Percentiles rank a stretch among this genome's conserved stretches.
These are phyloP conservation scores for Mastigias papua DNA, from an alignment of 30 jellyfish, hydroid and myxozoan genomes.

Conservation along the genomic window DNA sequence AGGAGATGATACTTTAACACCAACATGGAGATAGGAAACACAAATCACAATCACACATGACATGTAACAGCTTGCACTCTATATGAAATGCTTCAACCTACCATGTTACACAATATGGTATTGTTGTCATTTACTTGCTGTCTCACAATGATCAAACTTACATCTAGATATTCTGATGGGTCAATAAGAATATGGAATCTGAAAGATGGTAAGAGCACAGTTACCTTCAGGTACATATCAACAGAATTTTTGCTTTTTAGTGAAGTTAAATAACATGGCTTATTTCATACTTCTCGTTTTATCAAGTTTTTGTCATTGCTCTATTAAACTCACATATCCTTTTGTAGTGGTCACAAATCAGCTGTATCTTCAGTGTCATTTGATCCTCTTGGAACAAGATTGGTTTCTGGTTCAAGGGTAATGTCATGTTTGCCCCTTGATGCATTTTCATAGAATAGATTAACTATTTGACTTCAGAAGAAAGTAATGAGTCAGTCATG, in stretches of 20 bases:
- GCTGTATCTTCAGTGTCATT: slow-evolving; percentile 90
- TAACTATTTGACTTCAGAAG: too few species aligned
- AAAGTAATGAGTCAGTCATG: too few species aligned
- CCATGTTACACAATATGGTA: background rate
- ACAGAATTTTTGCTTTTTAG: background rate
- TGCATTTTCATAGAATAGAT: background rate
- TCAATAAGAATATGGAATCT: slow-evolving; percentile 90
- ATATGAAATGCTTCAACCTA: too few species aligned
- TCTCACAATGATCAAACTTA: background rate
- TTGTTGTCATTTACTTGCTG: background rate
- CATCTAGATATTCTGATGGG: slow-evolving; percentile 87
- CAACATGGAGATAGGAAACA: too few species aligned
- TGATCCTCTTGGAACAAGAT: slow-evolving; percentile 90
- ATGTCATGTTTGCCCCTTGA: background rate
- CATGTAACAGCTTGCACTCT: too few species aligned
- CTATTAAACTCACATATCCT: background rate
- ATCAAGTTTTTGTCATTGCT: background rate
- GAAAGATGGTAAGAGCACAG: slow-evolving; percentile 56
- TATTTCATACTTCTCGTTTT: background rate
- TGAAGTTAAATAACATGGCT: background rate
- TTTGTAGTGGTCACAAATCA: slow-evolving; percentile 97
- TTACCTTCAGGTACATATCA: slow-evolving; percentile 81
- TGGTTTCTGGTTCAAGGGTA: slow-evolving; percentile 98
- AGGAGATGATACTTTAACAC: too few species aligned
- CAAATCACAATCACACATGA: too few species aligned